These are phyloP conservation scores for Acleris sparsana DNA, from an alignment of 2,888 invertebrate genomes.

Conservation along the genomic window DNA sequence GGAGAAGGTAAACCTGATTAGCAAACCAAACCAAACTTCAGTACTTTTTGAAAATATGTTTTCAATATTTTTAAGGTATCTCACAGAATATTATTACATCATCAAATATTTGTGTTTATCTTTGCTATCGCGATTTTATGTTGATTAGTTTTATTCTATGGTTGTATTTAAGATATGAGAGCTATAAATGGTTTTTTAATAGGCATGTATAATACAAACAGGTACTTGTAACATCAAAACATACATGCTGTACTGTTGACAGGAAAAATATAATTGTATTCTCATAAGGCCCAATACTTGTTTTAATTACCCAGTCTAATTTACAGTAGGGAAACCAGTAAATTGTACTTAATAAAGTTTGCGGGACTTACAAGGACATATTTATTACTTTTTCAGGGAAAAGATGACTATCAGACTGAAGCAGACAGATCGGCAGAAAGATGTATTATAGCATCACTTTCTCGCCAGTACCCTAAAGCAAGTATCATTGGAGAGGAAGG, in stretches of 20 bases:
- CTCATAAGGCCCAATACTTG: too few relatives aligned
- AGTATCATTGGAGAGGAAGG: slow-evolving; percentile 97
- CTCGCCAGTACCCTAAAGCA: slow-evolving; percentile 91
- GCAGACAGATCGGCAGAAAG: slow-evolving; percentile 98
- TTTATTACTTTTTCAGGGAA: slow-evolving; percentile 81
- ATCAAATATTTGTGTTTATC: slow-evolving; percentile 12
- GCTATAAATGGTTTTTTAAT: not conserved
- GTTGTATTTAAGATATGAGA: slow-evolving; percentile 4
- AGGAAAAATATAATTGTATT: too few relatives aligned
- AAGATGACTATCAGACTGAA: slow-evolving; percentile 98
- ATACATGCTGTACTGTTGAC: too few relatives aligned
- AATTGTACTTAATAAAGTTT: too few relatives aligned
- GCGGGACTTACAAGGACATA: too few relatives aligned
- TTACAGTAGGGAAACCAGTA: too few relatives aligned
- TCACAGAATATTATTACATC: slow-evolving; percentile 26
- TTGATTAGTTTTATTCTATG: not conserved
- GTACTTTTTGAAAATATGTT: not conserved
- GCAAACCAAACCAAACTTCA: not conserved
- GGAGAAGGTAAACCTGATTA: slow-evolving; percentile 87
- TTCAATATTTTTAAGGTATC: not conserved
- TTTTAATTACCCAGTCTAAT: too few relatives aligned
- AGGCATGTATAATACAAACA: too few relatives aligned
- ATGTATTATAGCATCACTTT: slow-evolving; percentile 95
- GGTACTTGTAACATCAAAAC: too few relatives aligned
- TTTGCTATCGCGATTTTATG: slow-evolving; percentile 18